Conservation (phyloP, 2,113 vertebrate species). For the Mugil cephalus region DNA sequence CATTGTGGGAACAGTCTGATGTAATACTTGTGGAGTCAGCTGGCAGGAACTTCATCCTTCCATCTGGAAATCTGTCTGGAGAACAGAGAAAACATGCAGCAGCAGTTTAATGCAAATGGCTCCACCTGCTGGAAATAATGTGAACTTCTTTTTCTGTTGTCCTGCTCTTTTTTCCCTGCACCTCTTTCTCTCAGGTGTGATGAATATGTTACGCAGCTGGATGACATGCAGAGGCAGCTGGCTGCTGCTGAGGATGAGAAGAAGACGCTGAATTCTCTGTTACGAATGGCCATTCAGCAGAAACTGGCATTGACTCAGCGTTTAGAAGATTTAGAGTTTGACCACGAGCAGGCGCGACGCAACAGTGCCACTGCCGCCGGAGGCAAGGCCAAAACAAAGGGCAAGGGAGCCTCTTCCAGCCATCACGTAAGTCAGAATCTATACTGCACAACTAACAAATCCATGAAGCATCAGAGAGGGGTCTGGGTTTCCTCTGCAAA, state of each 20-base stretch:
- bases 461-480: slow-evolving; percentile 9
- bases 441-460: slow-evolving; percentile 78
- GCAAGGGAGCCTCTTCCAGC: slow-evolving; percentile 85
- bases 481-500: slow-evolving; percentile 1
- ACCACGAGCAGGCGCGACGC: slow-evolving; percentile 94
- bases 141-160: neutral
- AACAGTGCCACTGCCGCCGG: slow-evolving; percentile 77
- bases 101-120: slow-evolving; percentile 23
- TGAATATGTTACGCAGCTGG: slow-evolving; percentile 84
- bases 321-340: slow-evolving; percentile 86
- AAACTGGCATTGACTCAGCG: slow-evolving; percentile 85
- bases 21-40: slow-evolving; percentile 58
- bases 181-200: slow-evolving; percentile 75
- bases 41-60: slow-evolving; percentile 51
- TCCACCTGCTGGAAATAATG: slow-evolving; percentile 66
- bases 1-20: slow-evolving; percentile 76
- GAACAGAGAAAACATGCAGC: slow-evolving; percentile 49
- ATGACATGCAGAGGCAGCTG: slow-evolving; percentile 86
- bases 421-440: slow-evolving; percentile 91
- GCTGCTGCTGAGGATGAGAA: slow-evolving; percentile 85
- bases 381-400: slow-evolving; percentile 87
- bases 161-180: neutral
- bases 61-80: slow-evolving; percentile 73
- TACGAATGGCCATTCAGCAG: slow-evolving; percentile 86
- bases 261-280: slow-evolving; percentile 84